Evolutionary conservation across 1,140 invertebrate species (phyloP), one percentile per base, ranked within the genome.

Genomic region (Temnothorax longispinosus): DNA sequence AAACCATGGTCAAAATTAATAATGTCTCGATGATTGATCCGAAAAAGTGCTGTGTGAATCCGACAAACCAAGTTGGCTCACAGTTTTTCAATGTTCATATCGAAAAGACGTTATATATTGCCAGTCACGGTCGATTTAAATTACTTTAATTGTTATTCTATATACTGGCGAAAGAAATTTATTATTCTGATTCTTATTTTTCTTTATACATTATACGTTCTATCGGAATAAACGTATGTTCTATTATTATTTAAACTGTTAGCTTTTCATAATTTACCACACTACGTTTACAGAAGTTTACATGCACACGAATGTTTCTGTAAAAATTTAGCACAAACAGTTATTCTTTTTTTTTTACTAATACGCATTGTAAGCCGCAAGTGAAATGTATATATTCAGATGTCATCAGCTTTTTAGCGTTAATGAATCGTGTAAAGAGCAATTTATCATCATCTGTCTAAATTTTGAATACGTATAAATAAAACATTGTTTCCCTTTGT

Each of bases 231-330:
- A 32, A 35, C 18, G n/a, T 27, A 27, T 1, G 2, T 32, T 15
- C 2, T 6, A 7, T 62, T 15, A 35, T 62, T 62, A 62, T 62
- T 62, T 64, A 47, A 35, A 44, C 10, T 44, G 4, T 44, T 15
- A 47, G 56, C 56, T 69, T 64, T 35, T 80, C 54, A 65, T 65
- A 64, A 67, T 67, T 80, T 67, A 38, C 7, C n/a, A 67, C 32
- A 27, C 13, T 47, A 41, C n/a, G 13, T 52, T 38, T 67, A 18
- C 21, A 38, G 5, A 52, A 41, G 2, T 18, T 27, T 8, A 27
- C 47, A 67, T 69, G 35, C 52, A 69, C n/a, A 54, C n/a, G 13
- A 69, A 80, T 13, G 74, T 21, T 71, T 71, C 21, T 75, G 35
- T 47, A 47, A n/a, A 78, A 62, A 44, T 80, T 80, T 52, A 80